These are phyloP conservation scores for Mactra quadrangularis DNA, from an alignment of 1,140 invertebrate genomes.

Conservation along the genomic window DNA sequence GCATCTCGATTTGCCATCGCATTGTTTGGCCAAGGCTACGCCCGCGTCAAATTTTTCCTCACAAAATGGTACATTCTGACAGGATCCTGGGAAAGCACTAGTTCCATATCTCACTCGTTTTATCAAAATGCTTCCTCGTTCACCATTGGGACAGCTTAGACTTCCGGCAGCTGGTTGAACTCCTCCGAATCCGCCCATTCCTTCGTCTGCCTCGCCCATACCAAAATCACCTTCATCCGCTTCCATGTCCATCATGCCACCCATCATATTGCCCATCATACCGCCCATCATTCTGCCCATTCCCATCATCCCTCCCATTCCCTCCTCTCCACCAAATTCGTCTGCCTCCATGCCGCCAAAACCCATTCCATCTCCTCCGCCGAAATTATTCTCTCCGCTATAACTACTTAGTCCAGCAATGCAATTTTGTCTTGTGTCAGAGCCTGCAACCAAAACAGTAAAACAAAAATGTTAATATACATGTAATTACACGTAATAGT, in stretches of 20 bases:
- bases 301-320: neutral
- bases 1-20: conserved; percentile 37
- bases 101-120: conserved; percentile 45
- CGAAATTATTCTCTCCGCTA: conserved; percentile 5
- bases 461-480: no score
- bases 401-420: neutral
- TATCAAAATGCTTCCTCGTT: conserved; percentile 45
- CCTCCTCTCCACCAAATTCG: neutral
- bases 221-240: conserved; percentile 1
- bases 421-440: conserved; percentile 15
- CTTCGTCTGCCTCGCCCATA: neutral
- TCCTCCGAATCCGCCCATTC: neutral
- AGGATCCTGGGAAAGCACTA: conserved; percentile 15
- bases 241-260: neutral
- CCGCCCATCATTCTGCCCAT: neutral
- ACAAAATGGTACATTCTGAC: conserved; percentile 30
- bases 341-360: conserved; percentile 8
- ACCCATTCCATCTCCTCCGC: conserved; percentile 1
- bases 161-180: conserved; percentile 5
- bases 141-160: conserved; percentile 35
- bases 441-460: neutral
- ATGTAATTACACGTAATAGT: no score
- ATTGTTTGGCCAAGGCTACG: conserved; percentile 22
- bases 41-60: conserved; percentile 39
- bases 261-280: no score